phyloP scores from a whole-genome alignment of 2,113 vertebrate species.

The Dryoscopus gambensis region DNA sequence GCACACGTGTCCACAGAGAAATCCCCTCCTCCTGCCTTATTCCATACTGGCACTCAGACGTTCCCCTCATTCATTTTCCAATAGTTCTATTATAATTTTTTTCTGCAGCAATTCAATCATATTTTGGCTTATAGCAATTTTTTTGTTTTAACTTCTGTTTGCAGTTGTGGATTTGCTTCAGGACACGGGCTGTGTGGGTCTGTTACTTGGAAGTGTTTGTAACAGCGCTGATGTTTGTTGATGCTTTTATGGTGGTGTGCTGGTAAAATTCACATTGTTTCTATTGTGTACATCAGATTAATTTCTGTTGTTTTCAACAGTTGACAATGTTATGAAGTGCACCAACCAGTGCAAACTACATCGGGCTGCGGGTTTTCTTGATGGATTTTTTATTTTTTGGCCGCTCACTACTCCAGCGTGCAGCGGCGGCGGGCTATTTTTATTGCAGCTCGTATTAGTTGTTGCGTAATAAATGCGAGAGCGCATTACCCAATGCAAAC shows the following conservation, averaged over 20 bases:
- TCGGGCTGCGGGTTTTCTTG: background rate
- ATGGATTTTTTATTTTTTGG: background rate
- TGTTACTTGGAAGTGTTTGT: background rate
- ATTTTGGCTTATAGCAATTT: background rate
- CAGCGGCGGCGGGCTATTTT: conserved; percentile 9
- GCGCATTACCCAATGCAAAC: conserved; percentile 30
- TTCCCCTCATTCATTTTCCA: background rate
- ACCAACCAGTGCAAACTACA: background rate
- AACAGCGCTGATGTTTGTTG: background rate
- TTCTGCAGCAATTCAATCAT: background rate
- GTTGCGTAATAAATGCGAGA: conserved; percentile 43
- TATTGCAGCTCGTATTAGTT: conserved; percentile 2
- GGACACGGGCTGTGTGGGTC: background rate
- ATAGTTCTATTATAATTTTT: background rate
- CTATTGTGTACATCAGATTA: background rate
- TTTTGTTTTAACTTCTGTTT: background rate
- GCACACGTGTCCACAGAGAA: background rate
- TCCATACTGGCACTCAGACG: background rate
- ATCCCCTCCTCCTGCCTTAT: background rate
- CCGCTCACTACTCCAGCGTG: background rate
- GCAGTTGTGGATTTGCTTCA: background rate
- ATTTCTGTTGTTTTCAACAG: background rate
- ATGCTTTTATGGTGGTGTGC: background rate
- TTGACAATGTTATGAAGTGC: background rate
- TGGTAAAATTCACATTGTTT: background rate